These are phyloP conservation scores for Raja brachyura DNA, from an alignment of 2,113 vertebrate genomes.

Conservation along the genomic window DNA sequence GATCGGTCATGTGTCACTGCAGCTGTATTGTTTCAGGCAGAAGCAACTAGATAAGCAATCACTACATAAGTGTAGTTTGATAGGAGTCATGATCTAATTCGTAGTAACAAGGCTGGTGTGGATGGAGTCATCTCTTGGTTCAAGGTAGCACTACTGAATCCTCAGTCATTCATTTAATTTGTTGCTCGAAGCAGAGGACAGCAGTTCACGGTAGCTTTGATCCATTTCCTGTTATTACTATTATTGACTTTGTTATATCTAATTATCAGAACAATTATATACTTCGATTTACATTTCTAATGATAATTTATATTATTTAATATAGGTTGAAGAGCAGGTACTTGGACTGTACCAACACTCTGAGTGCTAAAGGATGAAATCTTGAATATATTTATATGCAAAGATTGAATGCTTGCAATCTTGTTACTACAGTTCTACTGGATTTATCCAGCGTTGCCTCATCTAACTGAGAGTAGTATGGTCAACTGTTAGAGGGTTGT, in stretches of 20 bases:
- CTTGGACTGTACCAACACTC: background rate
- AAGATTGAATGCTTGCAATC: background rate
- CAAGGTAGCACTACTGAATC: background rate
- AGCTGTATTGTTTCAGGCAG: background rate
- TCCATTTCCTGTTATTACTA: background rate
- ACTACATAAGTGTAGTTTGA: background rate
- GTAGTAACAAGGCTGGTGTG: background rate
- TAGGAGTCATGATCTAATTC: constrained; percentile 12
- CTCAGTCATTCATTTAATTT: background rate
- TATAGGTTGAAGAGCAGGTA: background rate
- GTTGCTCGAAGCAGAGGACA: background rate
- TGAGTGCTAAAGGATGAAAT: background rate
- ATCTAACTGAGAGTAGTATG: background rate
- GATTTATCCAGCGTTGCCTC: background rate
- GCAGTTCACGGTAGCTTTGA: background rate
- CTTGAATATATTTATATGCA: background rate
- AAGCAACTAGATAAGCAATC: background rate
- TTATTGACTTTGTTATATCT: background rate
- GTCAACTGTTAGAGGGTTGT: background rate
- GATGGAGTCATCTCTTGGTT: constrained; percentile 26
- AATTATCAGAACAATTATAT: background rate
- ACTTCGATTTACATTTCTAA: background rate
- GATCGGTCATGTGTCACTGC: background rate
- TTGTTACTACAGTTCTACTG: background rate
- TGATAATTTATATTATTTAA: background rate